A percentile compares a stretch with the other conserved stretches of the same genome.
These are phyloP conservation scores for Atta colombica DNA, from an alignment of 1,140 invertebrate genomes.

Conservation along the genomic window DNA sequence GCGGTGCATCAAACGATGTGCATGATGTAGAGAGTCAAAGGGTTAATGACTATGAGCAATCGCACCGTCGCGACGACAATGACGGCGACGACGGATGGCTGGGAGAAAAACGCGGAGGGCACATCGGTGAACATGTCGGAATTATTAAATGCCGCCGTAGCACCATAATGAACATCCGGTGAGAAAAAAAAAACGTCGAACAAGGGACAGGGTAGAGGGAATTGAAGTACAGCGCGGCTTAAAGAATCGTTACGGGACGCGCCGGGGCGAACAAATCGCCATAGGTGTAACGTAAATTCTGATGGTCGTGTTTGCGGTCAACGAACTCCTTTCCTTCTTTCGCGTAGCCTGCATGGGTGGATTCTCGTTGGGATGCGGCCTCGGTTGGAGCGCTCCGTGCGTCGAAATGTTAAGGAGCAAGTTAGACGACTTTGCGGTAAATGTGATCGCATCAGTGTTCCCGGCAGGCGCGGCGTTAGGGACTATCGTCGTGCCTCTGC, in stretches of 20 bases:
- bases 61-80: constrained; percentile 33
- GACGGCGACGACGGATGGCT: background rate
- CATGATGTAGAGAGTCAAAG: constrained; percentile 16
- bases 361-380: constrained; percentile 79
- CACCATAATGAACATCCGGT: constrained; percentile 41
- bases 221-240: background rate
- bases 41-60: constrained; percentile 32
- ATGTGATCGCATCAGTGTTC: constrained; percentile 86
- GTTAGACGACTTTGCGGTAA: constrained; percentile 74
- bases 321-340: constrained; percentile 19
- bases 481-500: constrained; percentile 83
- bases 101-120: constrained; percentile 18
- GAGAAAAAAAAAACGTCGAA: constrained; percentile 15
- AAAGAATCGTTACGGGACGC: constrained; percentile 32
- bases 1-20: constrained; percentile 1
- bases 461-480: constrained; percentile 86
- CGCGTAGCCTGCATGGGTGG: constrained; percentile 74
- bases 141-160: constrained; percentile 33
- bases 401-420: constrained; percentile 78
- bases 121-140: constrained; percentile 16
- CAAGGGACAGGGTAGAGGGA: background rate
- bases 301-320: constrained; percentile 40
- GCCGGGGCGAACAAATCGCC: constrained; percentile 36
- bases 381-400: constrained; percentile 86
- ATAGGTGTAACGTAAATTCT: constrained; percentile 14